Evolutionary conservation across 1,140 invertebrate species (phyloP), one percentile per base, ranked within the genome.

Genomic region (Papilio xuthus): DNA sequence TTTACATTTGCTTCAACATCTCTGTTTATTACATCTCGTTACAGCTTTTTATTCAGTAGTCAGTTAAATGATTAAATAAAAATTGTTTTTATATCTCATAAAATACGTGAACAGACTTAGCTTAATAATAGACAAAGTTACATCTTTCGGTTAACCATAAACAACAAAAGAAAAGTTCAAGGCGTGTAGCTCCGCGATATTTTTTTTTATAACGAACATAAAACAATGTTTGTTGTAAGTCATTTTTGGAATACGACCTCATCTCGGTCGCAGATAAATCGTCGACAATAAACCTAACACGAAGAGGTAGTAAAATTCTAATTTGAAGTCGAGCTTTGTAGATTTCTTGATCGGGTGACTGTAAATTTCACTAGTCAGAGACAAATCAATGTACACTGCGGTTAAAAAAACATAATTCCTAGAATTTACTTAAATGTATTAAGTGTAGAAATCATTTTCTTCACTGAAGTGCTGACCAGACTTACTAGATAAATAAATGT

Each of bases 241-340:
- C 89, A 89, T 88, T 91, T 93, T 92, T 91, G 89, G 92, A 91
- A 92, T 92, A 92, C 89, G 88, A 90, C 82, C 91, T 91, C 92
- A 92, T 92, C 91, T 92, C 87, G 90, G 89, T 91, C 88, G 86
- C 84, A 89, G 90, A 93, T 92, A 90, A 90, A 89, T 90, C 83
- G 83, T 88, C 89, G 90, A 92, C 91, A 90, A 88, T 93, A 93
- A 93, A 93, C 90, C 91, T 91, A 92, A 93, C 91, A 91, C 92
- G 90, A 93, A 93, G 92, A 93, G 90, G 89, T 85, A 86, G 86
- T 93, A 93, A 93, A 93, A 93, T 89, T 92, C 91, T 92, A 93
- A 93, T 92, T 93, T 86, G 85, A 90, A 88, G 82, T 82, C 77
- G 70, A 81, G 74, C 77, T 69, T 28, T 67, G 60, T 60, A 78